Evolutionary conservation across 2,797 vertebrate genomes (phyloP).

Genomic region (Steatocranus sp.): DNA sequence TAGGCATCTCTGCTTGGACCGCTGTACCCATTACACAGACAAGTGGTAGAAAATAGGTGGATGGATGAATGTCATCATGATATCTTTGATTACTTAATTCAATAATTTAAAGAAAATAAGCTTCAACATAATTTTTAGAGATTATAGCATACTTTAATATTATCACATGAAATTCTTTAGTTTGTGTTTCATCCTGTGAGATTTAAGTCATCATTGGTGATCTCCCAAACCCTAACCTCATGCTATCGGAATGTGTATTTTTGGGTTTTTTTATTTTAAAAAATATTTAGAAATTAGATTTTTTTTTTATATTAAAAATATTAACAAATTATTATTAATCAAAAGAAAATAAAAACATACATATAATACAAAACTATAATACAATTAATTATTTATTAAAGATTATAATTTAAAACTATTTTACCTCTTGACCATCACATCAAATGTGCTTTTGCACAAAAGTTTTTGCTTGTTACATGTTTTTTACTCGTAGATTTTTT

Average conservation of each 20-base stretch:
- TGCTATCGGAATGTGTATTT: rapidly evolving
- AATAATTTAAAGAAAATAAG: background rate
- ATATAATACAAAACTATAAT: background rate
- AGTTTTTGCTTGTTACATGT: background rate
- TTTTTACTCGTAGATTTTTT: background rate
- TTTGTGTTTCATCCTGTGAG: background rate
- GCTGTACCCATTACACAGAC: background rate
- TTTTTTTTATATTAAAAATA: background rate
- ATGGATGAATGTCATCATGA: background rate
- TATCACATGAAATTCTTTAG: background rate
- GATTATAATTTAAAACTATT: background rate
- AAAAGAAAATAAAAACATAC: rapidly evolving
- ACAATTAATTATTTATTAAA: background rate
- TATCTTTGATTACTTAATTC: background rate
- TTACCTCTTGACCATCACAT: background rate
- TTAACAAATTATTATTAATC: background rate
- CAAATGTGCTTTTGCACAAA: background rate
- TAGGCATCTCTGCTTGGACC: background rate
- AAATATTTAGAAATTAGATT: background rate
- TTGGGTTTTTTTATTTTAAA: rapidly evolving
- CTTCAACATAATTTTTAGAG: background rate
- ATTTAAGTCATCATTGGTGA: background rate
- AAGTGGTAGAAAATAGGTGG: background rate
- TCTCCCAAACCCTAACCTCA: background rate
- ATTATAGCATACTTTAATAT: background rate